Percentiles rank a stretch among this genome's conserved stretches.
These are phyloP conservation scores for Epinephelus awoara DNA, from an alignment of 2,797 vertebrate species.

Conservation along the genomic window DNA sequence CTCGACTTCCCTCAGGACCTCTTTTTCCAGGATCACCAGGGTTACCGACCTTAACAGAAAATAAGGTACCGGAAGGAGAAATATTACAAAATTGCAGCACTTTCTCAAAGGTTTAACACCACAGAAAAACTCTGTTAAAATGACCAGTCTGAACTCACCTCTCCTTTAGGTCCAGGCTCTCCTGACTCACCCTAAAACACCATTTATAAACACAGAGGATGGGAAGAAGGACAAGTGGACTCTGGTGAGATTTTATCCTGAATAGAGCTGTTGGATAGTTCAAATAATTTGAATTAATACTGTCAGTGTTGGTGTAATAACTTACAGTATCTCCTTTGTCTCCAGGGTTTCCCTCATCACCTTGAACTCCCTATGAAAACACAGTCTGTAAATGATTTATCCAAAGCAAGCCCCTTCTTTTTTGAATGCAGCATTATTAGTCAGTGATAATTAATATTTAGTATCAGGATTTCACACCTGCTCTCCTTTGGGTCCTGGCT, in stretches of 20 bases:
- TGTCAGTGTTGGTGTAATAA: slow-evolving; percentile 35
- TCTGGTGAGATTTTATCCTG: neutral
- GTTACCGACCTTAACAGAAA: slow-evolving; percentile 87
- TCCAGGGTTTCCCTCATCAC: slow-evolving; percentile 94
- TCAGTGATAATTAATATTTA: slow-evolving; percentile 6
- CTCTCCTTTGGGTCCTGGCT: slow-evolving; percentile 93
- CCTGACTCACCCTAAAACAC: slow-evolving; percentile 90
- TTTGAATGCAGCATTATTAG: slow-evolving; percentile 21
- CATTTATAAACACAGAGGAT: slow-evolving; percentile 39
- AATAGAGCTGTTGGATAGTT: slow-evolving; percentile 2
- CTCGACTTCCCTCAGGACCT: slow-evolving; percentile 93
- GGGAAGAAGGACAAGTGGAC: neutral
- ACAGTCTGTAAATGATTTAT: slow-evolving; percentile 45
- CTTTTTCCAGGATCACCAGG: slow-evolving; percentile 91
- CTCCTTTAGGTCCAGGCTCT: slow-evolving; percentile 93
- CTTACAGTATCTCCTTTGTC: slow-evolving; percentile 94
- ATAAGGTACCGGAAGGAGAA: slow-evolving; percentile 17
- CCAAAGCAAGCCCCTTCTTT: slow-evolving; percentile 11
- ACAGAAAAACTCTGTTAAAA: neutral
- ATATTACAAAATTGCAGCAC: slow-evolving; percentile 3
- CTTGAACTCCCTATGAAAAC: slow-evolving; percentile 89
- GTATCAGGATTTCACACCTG: slow-evolving; percentile 85
- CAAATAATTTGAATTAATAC: neutral
- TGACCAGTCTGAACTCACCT: slow-evolving; percentile 87
- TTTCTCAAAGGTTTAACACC: neutral